A percentile compares a stretch with the other conserved stretches of the same genome.
These are phyloP conservation scores for Sebastiscus tertius DNA, from an alignment of 2,797 vertebrate species.

Conservation along the genomic window DNA sequence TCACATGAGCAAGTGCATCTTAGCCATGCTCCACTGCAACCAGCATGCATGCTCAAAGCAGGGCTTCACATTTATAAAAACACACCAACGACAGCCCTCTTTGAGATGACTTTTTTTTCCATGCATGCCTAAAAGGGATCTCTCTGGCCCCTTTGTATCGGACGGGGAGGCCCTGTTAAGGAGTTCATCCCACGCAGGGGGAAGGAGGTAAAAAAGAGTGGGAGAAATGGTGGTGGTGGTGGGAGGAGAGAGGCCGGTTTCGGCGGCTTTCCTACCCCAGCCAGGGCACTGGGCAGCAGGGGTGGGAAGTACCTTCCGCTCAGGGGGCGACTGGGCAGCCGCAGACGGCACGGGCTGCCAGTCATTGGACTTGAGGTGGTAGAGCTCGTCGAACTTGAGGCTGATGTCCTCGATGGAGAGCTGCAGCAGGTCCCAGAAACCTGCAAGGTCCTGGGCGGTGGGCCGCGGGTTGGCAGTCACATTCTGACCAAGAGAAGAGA, in stretches of 20 bases:
- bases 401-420: slow-evolving; percentile 99
- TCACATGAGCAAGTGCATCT: slow-evolving; percentile 39
- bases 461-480: slow-evolving; percentile 92
- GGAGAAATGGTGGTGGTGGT: slow-evolving; percentile 75
- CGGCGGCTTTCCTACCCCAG: slow-evolving; percentile 86
- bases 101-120: slow-evolving; percentile 64
- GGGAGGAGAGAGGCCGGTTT: slow-evolving; percentile 82
- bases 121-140: slow-evolving; percentile 78
- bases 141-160: slow-evolving; percentile 54
- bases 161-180: slow-evolving; percentile 55
- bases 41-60: slow-evolving; percentile 77
- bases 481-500: slow-evolving; percentile 83
- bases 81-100: slow-evolving; percentile 61
- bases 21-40: slow-evolving; percentile 63
- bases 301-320: slow-evolving; percentile 93
- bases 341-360: slow-evolving; percentile 86
- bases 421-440: slow-evolving; percentile 99
- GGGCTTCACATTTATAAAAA: slow-evolving; percentile 54
- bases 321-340: slow-evolving; percentile 84
- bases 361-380: slow-evolving; percentile 97
- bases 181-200: slow-evolving; percentile 61
- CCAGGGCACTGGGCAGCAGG: slow-evolving; percentile 84
- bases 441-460: slow-evolving; percentile 96
- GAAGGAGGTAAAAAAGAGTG: slow-evolving; percentile 47
- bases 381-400: slow-evolving; percentile 99